Base-by-base conservation (phyloP, 23 tunicate species). In the Halocynthia aurantium region DNA sequence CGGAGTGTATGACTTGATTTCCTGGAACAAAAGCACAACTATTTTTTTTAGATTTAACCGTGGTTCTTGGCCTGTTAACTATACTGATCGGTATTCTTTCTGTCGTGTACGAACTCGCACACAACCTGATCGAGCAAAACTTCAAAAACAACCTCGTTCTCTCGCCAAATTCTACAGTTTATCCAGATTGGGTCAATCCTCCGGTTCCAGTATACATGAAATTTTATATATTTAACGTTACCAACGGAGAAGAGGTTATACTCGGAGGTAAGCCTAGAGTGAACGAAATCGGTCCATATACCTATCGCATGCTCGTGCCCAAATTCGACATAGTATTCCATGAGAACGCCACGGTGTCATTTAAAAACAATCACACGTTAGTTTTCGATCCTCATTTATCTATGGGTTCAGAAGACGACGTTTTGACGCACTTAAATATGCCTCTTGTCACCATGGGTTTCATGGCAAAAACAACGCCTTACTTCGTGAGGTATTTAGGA, bases 191-290 rank as follows among this genome's bases (percentile, higher is more conserved):
- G 98, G 67, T 83, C 79, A 70, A 85, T 61, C 88, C 92, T 6
- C 74, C 77, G 17, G 85, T 90, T 6, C 98, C 98, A 19, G 71
- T 86, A 7, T 86, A 85, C 62, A 92, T 92, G 98, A 85, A 92
- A 78, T 92, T 87, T 70, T 92, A 85, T 84, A 20, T 92, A 6
- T 92, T 80, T 54, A 86, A 92, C 60, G 88, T 92, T 17, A 92
- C 88, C 51, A 92, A 92, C 66, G 84, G 88, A 6, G 80, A 78
- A 8, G 77, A 86, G 10, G 60, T 86, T 20, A 55, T 53, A 12
- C 60, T 78, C 8, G 98, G 98, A 13, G 92, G 64, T 19, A 92
- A 92, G 69, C 98, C 98, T 12, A 74, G 21, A 6, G 76, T 92
- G 15, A 60, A 81, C 58, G 85, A 92, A 74, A 53, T 79, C 52